Conservation (phyloP, 2,888 invertebrate species). For the Ormia ochracea region DNA sequence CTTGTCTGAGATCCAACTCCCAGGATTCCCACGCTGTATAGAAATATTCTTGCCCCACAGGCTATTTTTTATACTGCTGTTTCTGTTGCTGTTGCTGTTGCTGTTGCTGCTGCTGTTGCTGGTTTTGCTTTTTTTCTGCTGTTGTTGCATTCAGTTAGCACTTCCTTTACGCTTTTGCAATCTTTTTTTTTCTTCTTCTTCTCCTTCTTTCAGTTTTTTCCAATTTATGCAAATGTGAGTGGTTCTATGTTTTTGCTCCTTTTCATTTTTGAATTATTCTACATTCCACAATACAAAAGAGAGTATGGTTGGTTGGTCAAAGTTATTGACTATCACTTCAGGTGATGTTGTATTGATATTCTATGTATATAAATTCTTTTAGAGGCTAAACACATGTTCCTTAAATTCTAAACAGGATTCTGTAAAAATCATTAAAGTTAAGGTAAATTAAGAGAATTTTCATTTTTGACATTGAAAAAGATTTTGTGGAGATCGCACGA, state of each 20-base stretch:
- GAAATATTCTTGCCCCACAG: slow-evolving; percentile 38
- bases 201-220: not conserved
- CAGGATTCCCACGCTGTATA: slow-evolving; percentile 56
- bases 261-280: not conserved
- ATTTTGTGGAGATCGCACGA: too few species aligned
- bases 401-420: too few species aligned
- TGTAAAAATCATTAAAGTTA: too few species aligned
- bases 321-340: not conserved
- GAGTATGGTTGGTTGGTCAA: not conserved
- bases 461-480: too few species aligned
- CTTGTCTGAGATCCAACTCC: slow-evolving; percentile 34
- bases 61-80: slow-evolving; percentile 35
- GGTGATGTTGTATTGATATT: too few species aligned
- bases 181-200: slow-evolving; percentile 19
- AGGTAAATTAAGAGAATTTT: too few species aligned
- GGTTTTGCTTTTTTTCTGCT: too few species aligned
- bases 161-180: slow-evolving; percentile 40
- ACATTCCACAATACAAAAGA: too few species aligned
- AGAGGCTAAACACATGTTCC: too few species aligned
- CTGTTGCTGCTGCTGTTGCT: too few species aligned
- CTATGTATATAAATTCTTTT: too few species aligned
- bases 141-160: slow-evolving; percentile 45
- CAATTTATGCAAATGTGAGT: slow-evolving; percentile 44
- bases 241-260: not conserved
- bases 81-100: slow-evolving; percentile 27